phyloP scores from a whole-genome alignment of 1,140 invertebrate genomes.

The Stegodyphus mimosarum region DNA sequence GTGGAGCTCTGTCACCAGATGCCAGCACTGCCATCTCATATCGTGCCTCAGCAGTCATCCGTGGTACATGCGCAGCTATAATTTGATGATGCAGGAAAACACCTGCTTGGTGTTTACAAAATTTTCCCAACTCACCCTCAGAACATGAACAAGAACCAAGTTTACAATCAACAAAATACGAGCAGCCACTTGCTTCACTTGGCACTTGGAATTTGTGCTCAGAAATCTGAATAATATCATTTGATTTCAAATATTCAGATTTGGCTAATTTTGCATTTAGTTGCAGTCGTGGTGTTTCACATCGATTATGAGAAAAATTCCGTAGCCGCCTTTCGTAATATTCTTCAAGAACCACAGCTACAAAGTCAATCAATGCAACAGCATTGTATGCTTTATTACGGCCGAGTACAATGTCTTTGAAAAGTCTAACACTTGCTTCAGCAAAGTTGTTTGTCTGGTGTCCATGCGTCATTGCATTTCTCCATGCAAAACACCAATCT shows the following conservation, averaged over 20 bases:
- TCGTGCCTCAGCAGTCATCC: too few relatives aligned
- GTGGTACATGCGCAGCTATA: too few relatives aligned
- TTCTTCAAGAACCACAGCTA: background rate
- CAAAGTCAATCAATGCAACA: background rate
- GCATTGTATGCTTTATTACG: background rate
- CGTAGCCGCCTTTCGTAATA: background rate
- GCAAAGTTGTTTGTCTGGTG: background rate
- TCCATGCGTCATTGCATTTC: background rate
- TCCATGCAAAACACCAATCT: background rate
- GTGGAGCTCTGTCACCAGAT: too few relatives aligned
- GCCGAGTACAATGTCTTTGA: background rate
- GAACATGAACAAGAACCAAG: too few relatives aligned
- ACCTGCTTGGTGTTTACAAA: too few relatives aligned
- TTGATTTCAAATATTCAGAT: background rate
- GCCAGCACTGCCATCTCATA: too few relatives aligned
- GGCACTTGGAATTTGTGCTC: too few relatives aligned
- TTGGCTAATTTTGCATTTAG: background rate
- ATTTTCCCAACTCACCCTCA: too few relatives aligned
- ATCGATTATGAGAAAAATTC: background rate
- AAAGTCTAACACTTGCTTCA: conserved; percentile 1
- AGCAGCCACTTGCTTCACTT: too few relatives aligned
- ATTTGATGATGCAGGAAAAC: too few relatives aligned
- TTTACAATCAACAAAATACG: too few relatives aligned
- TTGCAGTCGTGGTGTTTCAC: background rate
- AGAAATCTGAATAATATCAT: too few relatives aligned